Evolutionary conservation across 2,113 vertebrate genomes (phyloP), one percentile per base, ranked within the genome.

Genomic region (Myrmecobius fasciatus): DNA sequence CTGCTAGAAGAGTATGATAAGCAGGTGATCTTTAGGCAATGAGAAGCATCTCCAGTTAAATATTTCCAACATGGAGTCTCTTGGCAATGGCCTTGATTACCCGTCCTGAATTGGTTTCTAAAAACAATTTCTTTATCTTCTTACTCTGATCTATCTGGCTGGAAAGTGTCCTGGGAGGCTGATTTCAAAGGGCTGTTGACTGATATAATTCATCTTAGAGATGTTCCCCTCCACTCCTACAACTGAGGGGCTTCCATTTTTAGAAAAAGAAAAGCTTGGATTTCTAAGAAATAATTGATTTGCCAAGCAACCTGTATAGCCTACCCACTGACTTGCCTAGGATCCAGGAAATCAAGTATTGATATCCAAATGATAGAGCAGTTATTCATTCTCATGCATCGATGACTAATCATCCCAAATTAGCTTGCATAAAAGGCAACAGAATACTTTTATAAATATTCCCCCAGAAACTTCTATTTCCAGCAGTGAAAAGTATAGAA

Each of bases 141-240:
- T 26, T 94, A 53, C 91, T 96, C 83, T 93, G 67, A 88, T 93
- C 95, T 93, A 91, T 93, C 60, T 97, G 92, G 22, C 67, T 95
- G 52, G 88, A 89, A 31, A 48, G 46, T 96, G 94, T 89, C 90
- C 96, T 91, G 48, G 89, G 90, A 95, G 95, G 75, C 53, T 48
- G 51, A 25, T 91, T 95, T 93, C 92, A 43, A 31, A 93, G 52
- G 67, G 24, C 93, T 94, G 89, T 67, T 94, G 53, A 56, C 49
- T 49, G n/a, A 90, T 26, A 91, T 46, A 26, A 91, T 89, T n/a
- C 67, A 12, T 52, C 49, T 93, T 60, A 53, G 91, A 93, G 93
- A 93, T 53, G 53, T 75, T 88, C n/a, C 46, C 25, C 31, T 93
- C 51, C 54, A 52, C 67, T 52, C 92, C n/a, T 11, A 43, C 52